phyloP scores from a whole-genome alignment of 2,888 invertebrate species.

The Helicoverpa assulta region DNA sequence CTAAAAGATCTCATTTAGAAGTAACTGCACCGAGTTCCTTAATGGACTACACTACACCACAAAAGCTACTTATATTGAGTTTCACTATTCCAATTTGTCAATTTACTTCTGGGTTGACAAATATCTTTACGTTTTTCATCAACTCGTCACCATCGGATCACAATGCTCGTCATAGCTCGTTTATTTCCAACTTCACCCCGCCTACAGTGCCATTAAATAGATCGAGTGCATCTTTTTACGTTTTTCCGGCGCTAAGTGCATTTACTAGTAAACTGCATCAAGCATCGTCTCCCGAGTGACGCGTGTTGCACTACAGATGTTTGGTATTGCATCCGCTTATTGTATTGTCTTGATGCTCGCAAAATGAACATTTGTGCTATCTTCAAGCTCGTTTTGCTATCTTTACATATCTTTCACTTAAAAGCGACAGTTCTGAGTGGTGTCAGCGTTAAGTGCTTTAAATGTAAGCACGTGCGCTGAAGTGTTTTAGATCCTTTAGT shows the following conservation, averaged over 20 bases:
- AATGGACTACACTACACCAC: neutral
- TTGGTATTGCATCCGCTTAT: constrained; percentile 61
- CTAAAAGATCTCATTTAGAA: neutral
- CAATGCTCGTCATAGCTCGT: constrained; percentile 55
- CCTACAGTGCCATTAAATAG: constrained; percentile 84
- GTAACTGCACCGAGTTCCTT: neutral
- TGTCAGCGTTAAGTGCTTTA: constrained; percentile 51
- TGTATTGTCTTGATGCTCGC: constrained; percentile 57
- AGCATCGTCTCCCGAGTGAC: constrained; percentile 58
- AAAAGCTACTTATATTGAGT: constrained; percentile 4
- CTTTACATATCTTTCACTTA: constrained; percentile 51
- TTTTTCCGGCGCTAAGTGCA: constrained; percentile 85
- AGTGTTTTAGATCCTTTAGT: constrained; percentile 33
- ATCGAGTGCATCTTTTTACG: constrained; percentile 86
- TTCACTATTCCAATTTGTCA: neutral
- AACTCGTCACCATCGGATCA: constrained; percentile 43
- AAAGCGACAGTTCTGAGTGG: constrained; percentile 47
- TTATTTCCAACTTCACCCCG: constrained; percentile 66
- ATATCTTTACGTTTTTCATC: constrained; percentile 28
- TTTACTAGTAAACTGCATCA: constrained; percentile 85
- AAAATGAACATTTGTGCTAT: constrained; percentile 55
- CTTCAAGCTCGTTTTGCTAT: constrained; percentile 44
- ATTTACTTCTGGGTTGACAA: constrained; percentile 22
- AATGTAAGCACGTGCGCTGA: constrained; percentile 28
- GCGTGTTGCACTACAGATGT: constrained; percentile 54